A percentile compares a stretch with the other conserved stretches of the same genome.
Evolutionary conservation across 1,140 invertebrate species (phyloP).

Genomic region (Drosophila nannoptera): DNA sequence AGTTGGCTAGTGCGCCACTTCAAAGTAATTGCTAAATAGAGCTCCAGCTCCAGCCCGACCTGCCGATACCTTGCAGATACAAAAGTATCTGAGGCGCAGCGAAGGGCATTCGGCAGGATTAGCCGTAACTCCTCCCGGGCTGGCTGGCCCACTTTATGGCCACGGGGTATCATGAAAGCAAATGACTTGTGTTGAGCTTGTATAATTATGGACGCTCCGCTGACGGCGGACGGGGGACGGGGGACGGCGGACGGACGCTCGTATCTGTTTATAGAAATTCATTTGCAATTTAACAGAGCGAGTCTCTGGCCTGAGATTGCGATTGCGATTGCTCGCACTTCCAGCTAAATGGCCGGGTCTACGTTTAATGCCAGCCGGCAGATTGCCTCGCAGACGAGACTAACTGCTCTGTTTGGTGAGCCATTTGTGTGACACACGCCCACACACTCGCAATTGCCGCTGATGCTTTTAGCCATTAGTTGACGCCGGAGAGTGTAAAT

Average conservation of each 20-base stretch:
- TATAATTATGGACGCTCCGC: constrained; percentile 60
- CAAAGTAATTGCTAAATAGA: constrained; percentile 68
- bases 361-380: constrained; percentile 25
- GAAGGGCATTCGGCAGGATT: not conserved
- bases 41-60: not conserved
- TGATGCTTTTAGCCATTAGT: constrained; percentile 36
- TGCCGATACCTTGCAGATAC: not conserved
- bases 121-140: too few species aligned
- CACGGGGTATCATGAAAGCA: constrained; percentile 42
- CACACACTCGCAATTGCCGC: constrained; percentile 34
- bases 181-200: constrained; percentile 66
- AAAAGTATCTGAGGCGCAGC: too few species aligned
- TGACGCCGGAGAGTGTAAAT: constrained; percentile 15
- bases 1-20: constrained; percentile 68
- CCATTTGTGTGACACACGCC: constrained; percentile 35
- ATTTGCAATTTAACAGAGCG: constrained; percentile 59
- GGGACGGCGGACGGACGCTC: constrained; percentile 38
- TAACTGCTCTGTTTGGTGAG: constrained; percentile 36
- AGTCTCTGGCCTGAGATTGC: constrained; percentile 17
- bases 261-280: constrained; percentile 26
- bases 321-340: constrained; percentile 17
- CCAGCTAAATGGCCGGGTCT: constrained; percentile 23
- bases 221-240: constrained; percentile 36
- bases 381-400: constrained; percentile 24
- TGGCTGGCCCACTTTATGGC: too few species aligned